A percentile compares a stretch with the other conserved stretches of the same genome.
phyloP scores from a whole-genome alignment of 2,888 invertebrate genomes.

The Drosophila koepferae region DNA sequence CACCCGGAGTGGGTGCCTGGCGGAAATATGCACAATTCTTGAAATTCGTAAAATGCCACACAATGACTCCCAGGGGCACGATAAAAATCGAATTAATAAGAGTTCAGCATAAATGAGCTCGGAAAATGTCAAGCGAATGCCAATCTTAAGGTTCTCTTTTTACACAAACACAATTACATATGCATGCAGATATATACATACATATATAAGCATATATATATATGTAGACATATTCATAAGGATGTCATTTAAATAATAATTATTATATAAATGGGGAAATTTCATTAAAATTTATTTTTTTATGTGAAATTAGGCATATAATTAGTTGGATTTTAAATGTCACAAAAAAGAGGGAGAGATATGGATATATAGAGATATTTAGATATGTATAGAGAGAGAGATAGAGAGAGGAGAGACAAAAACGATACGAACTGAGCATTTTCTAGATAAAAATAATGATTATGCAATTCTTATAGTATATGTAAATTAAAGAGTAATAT shows the following conservation, averaged over 20 bases:
- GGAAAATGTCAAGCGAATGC: constrained; percentile 67
- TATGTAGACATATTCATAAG: constrained; percentile 7
- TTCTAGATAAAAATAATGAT: too few relatives aligned
- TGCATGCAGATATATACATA: neutral
- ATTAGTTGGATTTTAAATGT: too few relatives aligned
- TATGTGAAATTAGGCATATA: too few relatives aligned
- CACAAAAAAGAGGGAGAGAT: too few relatives aligned
- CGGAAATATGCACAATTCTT: constrained; percentile 74
- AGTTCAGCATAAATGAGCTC: constrained; percentile 82
- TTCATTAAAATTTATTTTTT: too few relatives aligned
- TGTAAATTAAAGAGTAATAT: too few relatives aligned
- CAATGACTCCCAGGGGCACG: constrained; percentile 84
- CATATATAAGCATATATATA: neutral
- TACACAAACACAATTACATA: constrained; percentile 12
- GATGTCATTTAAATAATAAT: neutral
- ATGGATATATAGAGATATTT: too few relatives aligned
- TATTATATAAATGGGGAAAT: neutral
- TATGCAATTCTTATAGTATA: too few relatives aligned
- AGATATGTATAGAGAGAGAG: too few relatives aligned
- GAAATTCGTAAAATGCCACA: constrained; percentile 79
- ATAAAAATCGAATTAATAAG: constrained; percentile 85
- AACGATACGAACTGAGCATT: too few relatives aligned
- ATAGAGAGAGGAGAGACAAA: too few relatives aligned
- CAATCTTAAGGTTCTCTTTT: constrained; percentile 18
- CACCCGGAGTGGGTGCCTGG: constrained; percentile 1